These are phyloP conservation scores for Zaprionus inermis DNA, from an alignment of 1,140 invertebrate species.

Conservation along the genomic window DNA sequence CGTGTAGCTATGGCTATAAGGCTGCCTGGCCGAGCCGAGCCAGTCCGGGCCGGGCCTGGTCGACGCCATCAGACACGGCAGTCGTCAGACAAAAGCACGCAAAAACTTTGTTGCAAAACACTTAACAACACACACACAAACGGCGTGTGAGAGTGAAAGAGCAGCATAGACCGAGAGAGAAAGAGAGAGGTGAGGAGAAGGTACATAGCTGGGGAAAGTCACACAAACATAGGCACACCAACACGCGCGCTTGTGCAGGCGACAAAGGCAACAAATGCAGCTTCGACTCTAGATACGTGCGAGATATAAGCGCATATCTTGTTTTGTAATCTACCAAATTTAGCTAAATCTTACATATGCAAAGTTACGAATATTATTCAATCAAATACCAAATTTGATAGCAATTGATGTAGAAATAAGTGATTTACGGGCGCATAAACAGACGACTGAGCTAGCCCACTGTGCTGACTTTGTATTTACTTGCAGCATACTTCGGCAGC, in stretches of 20 bases:
- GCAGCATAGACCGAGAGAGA: neutral
- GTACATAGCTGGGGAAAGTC: neutral
- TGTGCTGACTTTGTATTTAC: neutral
- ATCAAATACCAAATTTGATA: neutral
- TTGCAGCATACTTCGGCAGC: neutral
- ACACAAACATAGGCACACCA: neutral
- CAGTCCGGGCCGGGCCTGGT: neutral
- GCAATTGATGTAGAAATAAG: neutral
- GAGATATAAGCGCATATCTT: neutral
- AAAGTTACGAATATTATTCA: neutral
- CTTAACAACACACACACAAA: conserved; percentile 51
- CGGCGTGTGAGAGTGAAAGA: neutral
- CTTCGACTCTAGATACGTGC: neutral
- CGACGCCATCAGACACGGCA: conserved; percentile 27
- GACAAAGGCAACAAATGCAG: conserved; percentile 7
- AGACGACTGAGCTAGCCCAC: neutral
- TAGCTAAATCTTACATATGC: neutral
- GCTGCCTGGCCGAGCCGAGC: neutral
- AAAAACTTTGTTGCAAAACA: conserved; percentile 82
- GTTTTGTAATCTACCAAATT: neutral
- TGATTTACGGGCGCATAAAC: neutral
- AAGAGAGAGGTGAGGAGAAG: neutral
- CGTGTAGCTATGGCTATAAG: conserved; percentile 1
- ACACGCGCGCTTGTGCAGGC: conserved; percentile 35
- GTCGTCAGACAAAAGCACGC: conserved; percentile 66